These are phyloP conservation scores for Melitaea athalia DNA, from an alignment of 2,888 invertebrate species.

Conservation along the genomic window DNA sequence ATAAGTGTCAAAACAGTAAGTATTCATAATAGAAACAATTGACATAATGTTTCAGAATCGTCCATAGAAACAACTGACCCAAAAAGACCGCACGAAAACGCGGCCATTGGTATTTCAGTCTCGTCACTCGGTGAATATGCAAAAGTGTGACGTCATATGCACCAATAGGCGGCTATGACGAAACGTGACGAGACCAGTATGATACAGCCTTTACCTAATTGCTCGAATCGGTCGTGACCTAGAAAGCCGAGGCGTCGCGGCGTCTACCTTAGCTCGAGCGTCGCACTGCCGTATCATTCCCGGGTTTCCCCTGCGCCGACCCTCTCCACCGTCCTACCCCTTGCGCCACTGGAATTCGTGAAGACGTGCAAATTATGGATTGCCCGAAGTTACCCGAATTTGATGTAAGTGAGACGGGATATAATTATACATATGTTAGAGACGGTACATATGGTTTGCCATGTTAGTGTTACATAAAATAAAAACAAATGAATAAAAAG, in stretches of 20 bases:
- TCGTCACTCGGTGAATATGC: slow-evolving; percentile 5
- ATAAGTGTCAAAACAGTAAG: too few relatives aligned
- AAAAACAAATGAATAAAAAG: too few relatives aligned
- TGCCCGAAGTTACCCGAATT: slow-evolving; percentile 16
- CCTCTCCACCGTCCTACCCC: slow-evolving; percentile 5
- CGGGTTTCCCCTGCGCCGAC: slow-evolving; percentile 27
- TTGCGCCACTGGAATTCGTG: slow-evolving; percentile 16
- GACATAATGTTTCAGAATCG: not conserved
- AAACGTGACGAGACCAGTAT: slow-evolving; percentile 15
- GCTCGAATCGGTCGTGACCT: slow-evolving; percentile 34
- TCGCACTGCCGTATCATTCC: slow-evolving; percentile 67
- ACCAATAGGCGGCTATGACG: slow-evolving; percentile 11
- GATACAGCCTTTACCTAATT: slow-evolving; percentile 24
- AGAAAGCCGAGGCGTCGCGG: slow-evolving; percentile 47
- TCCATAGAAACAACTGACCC: not conserved
- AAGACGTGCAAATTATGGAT: slow-evolving; percentile 35
- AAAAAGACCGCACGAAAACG: not conserved
- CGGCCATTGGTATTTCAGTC: not conserved
- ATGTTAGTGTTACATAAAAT: too few relatives aligned
- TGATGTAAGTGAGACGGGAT: slow-evolving; percentile 7
- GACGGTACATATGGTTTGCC: not conserved
- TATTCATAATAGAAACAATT: too few relatives aligned
- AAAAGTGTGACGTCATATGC: slow-evolving; percentile 17
- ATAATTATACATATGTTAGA: not conserved
- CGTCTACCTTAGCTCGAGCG: slow-evolving; percentile 52